These are phyloP conservation scores for Luscinia megarhynchos DNA, from an alignment of 2,797 vertebrate genomes.

Conservation along the genomic window DNA sequence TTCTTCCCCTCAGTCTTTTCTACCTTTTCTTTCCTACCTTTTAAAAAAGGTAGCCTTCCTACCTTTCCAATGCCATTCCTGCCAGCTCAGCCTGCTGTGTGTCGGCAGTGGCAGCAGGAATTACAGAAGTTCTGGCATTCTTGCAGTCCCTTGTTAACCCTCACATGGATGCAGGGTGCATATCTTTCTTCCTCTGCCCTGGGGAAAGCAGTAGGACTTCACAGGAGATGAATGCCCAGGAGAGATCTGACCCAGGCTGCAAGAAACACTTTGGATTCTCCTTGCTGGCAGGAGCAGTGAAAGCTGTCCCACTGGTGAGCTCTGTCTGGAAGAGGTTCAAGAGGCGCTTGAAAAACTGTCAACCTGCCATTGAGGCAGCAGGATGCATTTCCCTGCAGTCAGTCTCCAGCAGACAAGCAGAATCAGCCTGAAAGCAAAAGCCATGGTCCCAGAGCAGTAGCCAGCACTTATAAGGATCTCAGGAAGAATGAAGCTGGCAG, in stretches of 20 bases:
- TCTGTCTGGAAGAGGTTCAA: background rate
- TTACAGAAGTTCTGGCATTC: background rate
- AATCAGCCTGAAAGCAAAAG: background rate
- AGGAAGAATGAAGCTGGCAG: background rate
- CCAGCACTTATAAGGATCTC: background rate
- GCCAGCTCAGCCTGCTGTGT: background rate
- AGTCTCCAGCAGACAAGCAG: background rate
- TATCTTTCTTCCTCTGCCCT: background rate
- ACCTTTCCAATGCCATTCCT: background rate
- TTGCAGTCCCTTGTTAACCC: background rate
- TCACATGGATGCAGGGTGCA: background rate
- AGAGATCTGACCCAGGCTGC: background rate
- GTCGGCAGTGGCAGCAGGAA: background rate
- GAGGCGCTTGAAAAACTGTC: constrained; percentile 3
- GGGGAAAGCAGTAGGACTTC: background rate
- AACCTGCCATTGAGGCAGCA: background rate
- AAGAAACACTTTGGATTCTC: fast-evolving
- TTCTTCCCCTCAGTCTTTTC: background rate
- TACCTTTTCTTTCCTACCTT: background rate
- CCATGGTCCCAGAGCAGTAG: background rate
- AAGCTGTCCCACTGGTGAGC: background rate
- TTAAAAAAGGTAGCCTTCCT: background rate
- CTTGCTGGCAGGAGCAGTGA: background rate
- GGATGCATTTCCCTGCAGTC: background rate
- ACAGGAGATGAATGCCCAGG: background rate